phyloP scores from a whole-genome alignment of 2,888 invertebrate species.

The Athripsodes cinereus region DNA sequence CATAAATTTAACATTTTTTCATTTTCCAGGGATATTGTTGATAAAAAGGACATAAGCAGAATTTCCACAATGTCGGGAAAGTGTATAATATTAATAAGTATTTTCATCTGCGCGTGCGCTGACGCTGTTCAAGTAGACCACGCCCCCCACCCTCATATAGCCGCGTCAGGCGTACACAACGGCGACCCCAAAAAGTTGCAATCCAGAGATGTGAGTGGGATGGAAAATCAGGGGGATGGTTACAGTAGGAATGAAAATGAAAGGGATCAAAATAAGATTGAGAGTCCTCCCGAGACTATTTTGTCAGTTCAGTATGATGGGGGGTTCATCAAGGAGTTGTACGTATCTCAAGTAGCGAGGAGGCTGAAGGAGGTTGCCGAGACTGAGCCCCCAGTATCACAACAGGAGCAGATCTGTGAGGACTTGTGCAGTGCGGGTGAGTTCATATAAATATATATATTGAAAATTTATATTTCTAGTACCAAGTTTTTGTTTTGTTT shows the following conservation, averaged over 20 bases:
- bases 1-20: too few relatives aligned
- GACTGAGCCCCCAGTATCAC: constrained; percentile 37
- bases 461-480: too few relatives aligned
- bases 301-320: constrained; percentile 44
- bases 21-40: too few relatives aligned
- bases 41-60: not conserved
- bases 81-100: not conserved
- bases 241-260: not conserved
- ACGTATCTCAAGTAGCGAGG: constrained; percentile 44
- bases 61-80: constrained; percentile 7
- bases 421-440: constrained; percentile 49
- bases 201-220: constrained; percentile 4
- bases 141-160: not conserved
- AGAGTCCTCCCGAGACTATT: constrained; percentile 40
- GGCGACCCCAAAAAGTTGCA: not conserved
- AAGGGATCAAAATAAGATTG: constrained; percentile 20
- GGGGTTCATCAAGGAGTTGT: constrained; percentile 47
- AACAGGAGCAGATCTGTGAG: constrained; percentile 38
- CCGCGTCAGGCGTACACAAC: not conserved
- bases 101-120: constrained; percentile 15
- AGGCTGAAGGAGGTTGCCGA: constrained; percentile 30
- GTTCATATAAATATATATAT: too few relatives aligned
- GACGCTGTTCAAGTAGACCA: constrained; percentile 1
- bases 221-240: not conserved
- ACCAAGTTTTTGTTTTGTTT: not conserved